These are phyloP conservation scores for Platichthys stellatus DNA, from an alignment of 2,113 vertebrate genomes.

Conservation along the genomic window DNA sequence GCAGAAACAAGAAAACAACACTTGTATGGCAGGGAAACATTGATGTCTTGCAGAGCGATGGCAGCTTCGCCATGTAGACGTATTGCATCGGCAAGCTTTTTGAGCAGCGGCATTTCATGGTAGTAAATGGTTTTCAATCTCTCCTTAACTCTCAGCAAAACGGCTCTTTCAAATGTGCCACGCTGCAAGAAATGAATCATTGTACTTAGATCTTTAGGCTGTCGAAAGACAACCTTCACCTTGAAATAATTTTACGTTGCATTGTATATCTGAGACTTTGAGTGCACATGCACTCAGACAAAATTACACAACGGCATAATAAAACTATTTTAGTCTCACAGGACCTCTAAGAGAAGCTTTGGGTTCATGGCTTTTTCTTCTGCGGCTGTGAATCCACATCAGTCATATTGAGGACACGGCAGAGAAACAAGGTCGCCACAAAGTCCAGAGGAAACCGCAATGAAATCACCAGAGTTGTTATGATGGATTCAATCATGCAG, in stretches of 20 bases:
- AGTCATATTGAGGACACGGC: slow-evolving; percentile 22
- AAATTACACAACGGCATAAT: slow-evolving; percentile 31
- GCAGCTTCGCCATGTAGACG: slow-evolving; percentile 63
- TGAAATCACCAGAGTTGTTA: slow-evolving; percentile 14
- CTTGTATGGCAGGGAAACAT: slow-evolving; percentile 59
- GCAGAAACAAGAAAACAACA: slow-evolving; percentile 63
- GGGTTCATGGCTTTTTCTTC: slow-evolving; percentile 25
- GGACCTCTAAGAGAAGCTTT: slow-evolving; percentile 15
- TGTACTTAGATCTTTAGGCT: slow-evolving; percentile 39
- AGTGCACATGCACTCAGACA: slow-evolving; percentile 29
- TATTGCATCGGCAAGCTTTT: slow-evolving; percentile 69
- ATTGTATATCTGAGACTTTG: slow-evolving; percentile 27
- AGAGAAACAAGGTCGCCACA: slow-evolving; percentile 36
- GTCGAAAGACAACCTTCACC: slow-evolving; percentile 47
- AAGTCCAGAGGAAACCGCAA: slow-evolving; percentile 1
- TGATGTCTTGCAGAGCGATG: slow-evolving; percentile 61
- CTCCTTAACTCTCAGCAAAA: slow-evolving; percentile 58
- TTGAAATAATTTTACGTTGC: slow-evolving; percentile 34
- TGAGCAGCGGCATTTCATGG: slow-evolving; percentile 53
- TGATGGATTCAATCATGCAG: slow-evolving; percentile 17
- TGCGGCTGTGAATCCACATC: slow-evolving; percentile 25
- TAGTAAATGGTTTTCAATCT: slow-evolving; percentile 69
- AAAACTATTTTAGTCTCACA: slow-evolving; percentile 11
- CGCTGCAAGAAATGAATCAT: slow-evolving; percentile 46
- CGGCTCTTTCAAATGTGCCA: slow-evolving; percentile 56